Conservation (phyloP, 2,888 invertebrate genomes). For the Volucella bombylans region DNA sequence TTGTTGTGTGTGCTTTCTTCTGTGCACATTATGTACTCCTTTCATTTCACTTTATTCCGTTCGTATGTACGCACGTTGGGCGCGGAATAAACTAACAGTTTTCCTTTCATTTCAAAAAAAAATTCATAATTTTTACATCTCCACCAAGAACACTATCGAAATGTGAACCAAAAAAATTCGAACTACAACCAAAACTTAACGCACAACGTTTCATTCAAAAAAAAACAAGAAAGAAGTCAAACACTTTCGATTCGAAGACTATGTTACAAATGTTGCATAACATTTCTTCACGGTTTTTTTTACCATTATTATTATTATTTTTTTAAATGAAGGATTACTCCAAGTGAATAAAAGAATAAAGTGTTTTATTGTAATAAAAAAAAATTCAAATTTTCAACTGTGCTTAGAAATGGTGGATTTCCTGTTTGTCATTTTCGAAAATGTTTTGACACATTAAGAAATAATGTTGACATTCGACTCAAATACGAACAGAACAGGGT, state of each 20-base stretch:
- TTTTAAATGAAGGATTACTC: conserved; percentile 6
- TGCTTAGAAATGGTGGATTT: conserved; percentile 34
- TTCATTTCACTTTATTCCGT: conserved; percentile 83
- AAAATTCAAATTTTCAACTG: conserved; percentile 58
- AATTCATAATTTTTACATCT: conserved; percentile 61
- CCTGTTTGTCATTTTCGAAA: conserved; percentile 15
- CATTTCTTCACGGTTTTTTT: conserved; percentile 20
- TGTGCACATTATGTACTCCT: conserved; percentile 80
- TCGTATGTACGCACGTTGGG: conserved; percentile 83
- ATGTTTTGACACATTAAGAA: conserved; percentile 13
- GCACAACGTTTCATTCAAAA: conserved; percentile 21
- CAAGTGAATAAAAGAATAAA: conserved; percentile 18
- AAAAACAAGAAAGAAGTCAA: not conserved
- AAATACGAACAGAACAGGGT: conserved; percentile 45
- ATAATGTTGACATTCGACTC: conserved; percentile 46
- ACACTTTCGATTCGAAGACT: conserved; percentile 11
- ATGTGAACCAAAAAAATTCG: conserved; percentile 8
- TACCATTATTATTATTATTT: not conserved
- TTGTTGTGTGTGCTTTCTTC: conserved; percentile 80
- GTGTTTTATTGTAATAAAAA: not conserved
- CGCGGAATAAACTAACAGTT: conserved; percentile 78
- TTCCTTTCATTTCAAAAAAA: conserved; percentile 68
- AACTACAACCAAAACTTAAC: conserved; percentile 6
- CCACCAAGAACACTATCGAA: conserved; percentile 8
- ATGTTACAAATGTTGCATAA: conserved; percentile 32